phyloP scores from a whole-genome alignment of 2,113 vertebrate genomes.

The Brachypodius melanocephalos region DNA sequence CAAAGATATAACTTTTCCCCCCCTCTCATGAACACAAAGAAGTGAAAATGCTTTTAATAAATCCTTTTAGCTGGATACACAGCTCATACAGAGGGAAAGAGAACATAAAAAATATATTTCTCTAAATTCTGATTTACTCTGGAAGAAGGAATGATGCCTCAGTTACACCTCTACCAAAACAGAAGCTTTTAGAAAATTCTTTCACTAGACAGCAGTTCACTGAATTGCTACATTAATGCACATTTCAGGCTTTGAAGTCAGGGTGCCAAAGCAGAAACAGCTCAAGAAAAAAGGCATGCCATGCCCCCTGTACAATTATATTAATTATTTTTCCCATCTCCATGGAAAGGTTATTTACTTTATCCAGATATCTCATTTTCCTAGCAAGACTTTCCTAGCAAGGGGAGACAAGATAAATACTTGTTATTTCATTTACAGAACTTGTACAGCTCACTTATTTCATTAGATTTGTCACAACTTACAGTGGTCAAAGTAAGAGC shows the following conservation, averaged over 20 bases:
- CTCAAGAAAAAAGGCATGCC: background rate
- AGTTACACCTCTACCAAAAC: background rate
- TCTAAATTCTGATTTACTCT: background rate
- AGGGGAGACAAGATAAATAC: background rate
- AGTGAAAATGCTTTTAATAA: slow-evolving; percentile 12
- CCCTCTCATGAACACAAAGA: background rate
- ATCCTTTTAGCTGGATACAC: background rate
- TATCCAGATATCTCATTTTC: background rate
- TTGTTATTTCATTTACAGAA: background rate
- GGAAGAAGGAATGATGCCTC: background rate
- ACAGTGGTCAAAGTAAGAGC: background rate
- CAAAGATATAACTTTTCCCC: background rate
- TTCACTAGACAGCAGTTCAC: background rate
- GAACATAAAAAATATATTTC: background rate
- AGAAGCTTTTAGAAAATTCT: background rate
- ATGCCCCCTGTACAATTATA: background rate
- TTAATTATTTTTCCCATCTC: background rate
- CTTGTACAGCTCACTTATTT: background rate
- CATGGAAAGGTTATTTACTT: background rate
- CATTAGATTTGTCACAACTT: background rate
- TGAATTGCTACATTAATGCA: background rate
- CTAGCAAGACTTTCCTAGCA: background rate
- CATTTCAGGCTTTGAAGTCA: background rate
- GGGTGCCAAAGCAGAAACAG: background rate
- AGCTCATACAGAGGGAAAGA: background rate